These are phyloP conservation scores for Sebastes melanostomus DNA, from an alignment of 2,797 vertebrate species.

Conservation along the genomic window DNA sequence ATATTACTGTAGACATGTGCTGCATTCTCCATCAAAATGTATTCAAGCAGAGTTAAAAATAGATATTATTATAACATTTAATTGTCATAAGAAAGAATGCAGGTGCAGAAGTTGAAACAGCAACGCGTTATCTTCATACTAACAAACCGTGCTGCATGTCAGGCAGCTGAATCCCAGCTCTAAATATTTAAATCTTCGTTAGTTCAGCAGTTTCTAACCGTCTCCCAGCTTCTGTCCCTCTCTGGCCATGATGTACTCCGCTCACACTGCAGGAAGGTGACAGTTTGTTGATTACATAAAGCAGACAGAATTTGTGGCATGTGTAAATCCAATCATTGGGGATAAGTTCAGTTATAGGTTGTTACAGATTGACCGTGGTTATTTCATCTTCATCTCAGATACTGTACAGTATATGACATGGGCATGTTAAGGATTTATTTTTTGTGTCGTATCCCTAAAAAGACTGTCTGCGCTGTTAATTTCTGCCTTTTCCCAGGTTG, in stretches of 20 bases:
- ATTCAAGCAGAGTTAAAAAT: background rate
- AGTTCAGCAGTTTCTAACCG: background rate
- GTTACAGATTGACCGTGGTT: background rate
- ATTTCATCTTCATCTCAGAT: background rate
- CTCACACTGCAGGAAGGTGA: constrained; percentile 45
- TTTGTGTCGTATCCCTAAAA: background rate
- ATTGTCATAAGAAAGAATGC: background rate
- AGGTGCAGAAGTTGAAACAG: background rate
- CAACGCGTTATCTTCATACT: background rate
- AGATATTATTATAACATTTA: background rate
- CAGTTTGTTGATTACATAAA: constrained; percentile 53
- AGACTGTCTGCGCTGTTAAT: background rate
- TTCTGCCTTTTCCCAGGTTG: constrained; percentile 7
- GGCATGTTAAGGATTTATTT: background rate
- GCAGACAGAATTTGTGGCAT: constrained; percentile 21
- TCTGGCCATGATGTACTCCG: background rate
- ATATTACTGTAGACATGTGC: background rate
- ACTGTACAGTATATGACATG: background rate
- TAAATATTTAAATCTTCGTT: constrained; percentile 6
- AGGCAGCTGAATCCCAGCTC: background rate
- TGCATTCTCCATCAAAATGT: background rate
- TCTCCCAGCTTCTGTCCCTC: constrained; percentile 1
- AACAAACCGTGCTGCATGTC: background rate
- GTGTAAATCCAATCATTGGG: constrained; percentile 53
- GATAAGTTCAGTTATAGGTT: constrained; percentile 25